These are phyloP conservation scores for Xanthia icteritia DNA, from an alignment of 2,888 invertebrate genomes.

Conservation along the genomic window DNA sequence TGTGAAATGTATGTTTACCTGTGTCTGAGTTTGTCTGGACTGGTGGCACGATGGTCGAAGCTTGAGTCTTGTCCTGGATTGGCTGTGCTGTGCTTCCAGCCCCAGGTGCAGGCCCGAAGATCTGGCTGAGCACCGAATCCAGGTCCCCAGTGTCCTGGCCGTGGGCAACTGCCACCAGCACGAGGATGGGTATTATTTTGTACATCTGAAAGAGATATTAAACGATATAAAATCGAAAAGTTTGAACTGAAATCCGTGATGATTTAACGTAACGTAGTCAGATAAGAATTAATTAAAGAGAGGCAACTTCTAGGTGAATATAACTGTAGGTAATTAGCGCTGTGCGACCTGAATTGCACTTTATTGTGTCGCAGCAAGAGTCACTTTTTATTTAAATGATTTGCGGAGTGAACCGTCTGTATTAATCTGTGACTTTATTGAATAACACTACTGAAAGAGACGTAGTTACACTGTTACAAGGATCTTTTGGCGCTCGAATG, in stretches of 20 bases:
- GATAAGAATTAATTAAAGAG: too few species aligned
- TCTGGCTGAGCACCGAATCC: constrained; percentile 78
- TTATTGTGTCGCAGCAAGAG: too few species aligned
- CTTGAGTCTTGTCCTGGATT: constrained; percentile 32
- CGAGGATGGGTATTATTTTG: constrained; percentile 66
- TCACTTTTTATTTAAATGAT: too few species aligned
- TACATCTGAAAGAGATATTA: constrained; percentile 71
- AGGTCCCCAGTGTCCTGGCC: constrained; percentile 77
- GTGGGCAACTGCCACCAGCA: constrained; percentile 68
- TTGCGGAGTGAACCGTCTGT: too few species aligned
- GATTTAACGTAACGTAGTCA: neutral
- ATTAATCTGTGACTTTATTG: neutral
- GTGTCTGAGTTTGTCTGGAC: constrained; percentile 28
- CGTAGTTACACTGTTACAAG: neutral
- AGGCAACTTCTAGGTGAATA: too few species aligned
- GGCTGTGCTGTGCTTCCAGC: constrained; percentile 12
- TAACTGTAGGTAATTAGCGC: too few species aligned
- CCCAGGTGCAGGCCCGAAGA: constrained; percentile 76
- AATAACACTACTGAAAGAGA: neutral
- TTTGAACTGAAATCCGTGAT: neutral
- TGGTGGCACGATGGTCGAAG: constrained; percentile 59
- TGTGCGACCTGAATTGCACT: too few species aligned
- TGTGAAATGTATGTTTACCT: constrained; percentile 17
- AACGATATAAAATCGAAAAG: neutral
- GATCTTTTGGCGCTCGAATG: neutral